Conservation (phyloP, 2,113 vertebrate genomes). For the Hippocampus barbouri region DNA sequence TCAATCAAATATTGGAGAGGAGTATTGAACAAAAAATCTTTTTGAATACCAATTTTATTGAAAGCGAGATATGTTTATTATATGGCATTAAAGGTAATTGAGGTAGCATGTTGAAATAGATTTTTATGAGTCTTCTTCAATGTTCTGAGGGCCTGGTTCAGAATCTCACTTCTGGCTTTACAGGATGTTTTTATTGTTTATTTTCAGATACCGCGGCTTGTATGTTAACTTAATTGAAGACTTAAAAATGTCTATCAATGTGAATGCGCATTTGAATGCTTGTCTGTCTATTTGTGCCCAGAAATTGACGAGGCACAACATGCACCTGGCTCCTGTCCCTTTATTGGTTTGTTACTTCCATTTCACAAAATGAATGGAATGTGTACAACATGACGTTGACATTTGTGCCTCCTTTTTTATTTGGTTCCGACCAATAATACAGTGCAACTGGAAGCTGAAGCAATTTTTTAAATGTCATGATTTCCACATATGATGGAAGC, state of each 20-base stretch:
- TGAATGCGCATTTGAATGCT: not conserved
- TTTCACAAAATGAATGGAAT: not conserved
- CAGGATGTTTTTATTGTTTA: too few species aligned
- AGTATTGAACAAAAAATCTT: not conserved
- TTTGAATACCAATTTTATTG: not conserved
- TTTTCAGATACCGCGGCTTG: not conserved
- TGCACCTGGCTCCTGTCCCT: not conserved
- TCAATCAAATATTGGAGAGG: not conserved
- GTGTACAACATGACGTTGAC: not conserved
- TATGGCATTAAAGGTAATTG: too few species aligned
- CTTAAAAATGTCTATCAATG: not conserved
- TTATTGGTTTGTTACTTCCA: not conserved
- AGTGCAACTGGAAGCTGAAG: not conserved
- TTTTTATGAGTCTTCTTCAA: too few species aligned
- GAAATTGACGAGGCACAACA: not conserved
- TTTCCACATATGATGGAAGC: not conserved
- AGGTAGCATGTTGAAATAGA: too few species aligned
- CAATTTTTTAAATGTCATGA: not conserved
- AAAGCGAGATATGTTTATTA: not conserved
- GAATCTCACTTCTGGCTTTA: too few species aligned
- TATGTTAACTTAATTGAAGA: not conserved
- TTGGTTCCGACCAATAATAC: not conserved
- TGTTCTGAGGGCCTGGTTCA: too few species aligned
- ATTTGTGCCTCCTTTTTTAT: not conserved
- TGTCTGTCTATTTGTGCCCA: not conserved